Percentiles rank a stretch among this genome's conserved stretches.
phyloP scores from a whole-genome alignment of 2,888 invertebrate species.

The Myathropa florea region DNA sequence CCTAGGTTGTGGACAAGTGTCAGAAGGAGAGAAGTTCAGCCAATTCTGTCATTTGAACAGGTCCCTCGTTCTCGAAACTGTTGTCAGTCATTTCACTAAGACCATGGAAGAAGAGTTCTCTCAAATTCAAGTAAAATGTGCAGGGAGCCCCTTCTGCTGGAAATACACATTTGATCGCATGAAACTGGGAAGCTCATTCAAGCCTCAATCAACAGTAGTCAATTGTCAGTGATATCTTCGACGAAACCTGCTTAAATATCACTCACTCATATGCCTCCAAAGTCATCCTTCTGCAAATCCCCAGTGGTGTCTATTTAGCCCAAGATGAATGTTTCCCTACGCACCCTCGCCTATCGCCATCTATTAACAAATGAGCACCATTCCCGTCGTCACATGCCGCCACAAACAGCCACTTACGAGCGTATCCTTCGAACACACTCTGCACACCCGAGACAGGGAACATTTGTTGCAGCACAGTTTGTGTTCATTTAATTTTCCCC shows the following conservation, averaged over 20 bases:
- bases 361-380: slow-evolving; percentile 27
- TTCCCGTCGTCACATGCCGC: slow-evolving; percentile 3
- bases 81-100: too few relatives aligned
- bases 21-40: too few relatives aligned
- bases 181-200: too few relatives aligned
- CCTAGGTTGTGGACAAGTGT: too few relatives aligned
- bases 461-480: slow-evolving; percentile 8
- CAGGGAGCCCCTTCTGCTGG: too few relatives aligned
- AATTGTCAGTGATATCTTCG: neutral
- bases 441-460: neutral
- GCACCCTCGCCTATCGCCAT: neutral
- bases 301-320: neutral
- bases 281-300: neutral
- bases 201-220: neutral
- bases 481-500: slow-evolving; percentile 34
- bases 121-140: too few relatives aligned
- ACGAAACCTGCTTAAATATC: neutral
- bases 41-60: too few relatives aligned
- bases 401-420: slow-evolving; percentile 21
- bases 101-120: too few relatives aligned
- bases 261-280: neutral
- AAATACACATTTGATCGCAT: too few relatives aligned
- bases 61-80: too few relatives aligned
- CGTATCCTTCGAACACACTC: neutral
- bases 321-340: neutral